Evolutionary conservation across 2,797 vertebrate species (phyloP).

Genomic region (Cyprinodon diabolis): DNA sequence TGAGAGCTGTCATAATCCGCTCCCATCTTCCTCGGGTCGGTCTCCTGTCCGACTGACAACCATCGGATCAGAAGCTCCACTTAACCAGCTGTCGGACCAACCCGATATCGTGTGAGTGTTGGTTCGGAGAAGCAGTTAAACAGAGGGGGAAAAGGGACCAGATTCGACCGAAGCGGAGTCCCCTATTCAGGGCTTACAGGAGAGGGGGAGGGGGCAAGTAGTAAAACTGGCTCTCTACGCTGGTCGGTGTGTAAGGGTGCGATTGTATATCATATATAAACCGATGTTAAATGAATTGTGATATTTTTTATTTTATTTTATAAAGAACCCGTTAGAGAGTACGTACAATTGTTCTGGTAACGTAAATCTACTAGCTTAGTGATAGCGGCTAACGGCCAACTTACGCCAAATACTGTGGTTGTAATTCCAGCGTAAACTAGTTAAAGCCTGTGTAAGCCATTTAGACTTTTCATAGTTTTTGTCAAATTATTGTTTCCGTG

Average conservation of each 20-base stretch:
- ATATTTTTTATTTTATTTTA: not conserved
- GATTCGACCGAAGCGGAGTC: constrained; percentile 65
- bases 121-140: constrained; percentile 75
- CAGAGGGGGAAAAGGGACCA: constrained; percentile 81
- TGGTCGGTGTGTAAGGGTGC: constrained; percentile 60
- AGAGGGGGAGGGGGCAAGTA: constrained; percentile 74
- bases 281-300: constrained; percentile 4
- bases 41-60: constrained; percentile 83
- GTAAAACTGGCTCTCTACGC: constrained; percentile 47
- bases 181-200: constrained; percentile 69
- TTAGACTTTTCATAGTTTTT: not conserved
- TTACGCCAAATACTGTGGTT: constrained; percentile 8
- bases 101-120: constrained; percentile 83
- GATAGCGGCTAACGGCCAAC: constrained; percentile 47
- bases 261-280: constrained; percentile 46
- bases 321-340: constrained; percentile 13
- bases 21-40: constrained; percentile 84
- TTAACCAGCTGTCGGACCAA: constrained; percentile 79
- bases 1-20: constrained; percentile 86
- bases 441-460: not conserved
- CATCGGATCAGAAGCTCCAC: constrained; percentile 83
- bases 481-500: too few species aligned
- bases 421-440: constrained; percentile 1
- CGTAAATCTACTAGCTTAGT: constrained; percentile 47
- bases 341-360: constrained; percentile 22